These are phyloP conservation scores for Spodoptera litura DNA, from an alignment of 1,140 invertebrate genomes.

Conservation along the genomic window DNA sequence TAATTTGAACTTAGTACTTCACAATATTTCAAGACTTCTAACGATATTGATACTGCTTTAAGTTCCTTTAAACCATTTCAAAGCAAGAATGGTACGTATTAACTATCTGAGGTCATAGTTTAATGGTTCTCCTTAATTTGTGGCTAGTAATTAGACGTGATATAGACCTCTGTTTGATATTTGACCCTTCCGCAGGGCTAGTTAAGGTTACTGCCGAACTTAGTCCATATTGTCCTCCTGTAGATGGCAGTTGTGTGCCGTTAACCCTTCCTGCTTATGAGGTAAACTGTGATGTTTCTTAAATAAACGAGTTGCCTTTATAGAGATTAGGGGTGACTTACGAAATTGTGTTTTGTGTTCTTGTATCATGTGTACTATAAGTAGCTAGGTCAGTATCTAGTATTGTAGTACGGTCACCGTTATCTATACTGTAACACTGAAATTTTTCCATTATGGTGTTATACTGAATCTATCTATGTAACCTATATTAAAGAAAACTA, in stretches of 20 bases:
- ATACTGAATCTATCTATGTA: too few species aligned
- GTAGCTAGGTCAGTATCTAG: too few species aligned
- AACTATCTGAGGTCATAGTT: slow-evolving; percentile 34
- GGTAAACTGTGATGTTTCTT: slow-evolving; percentile 22
- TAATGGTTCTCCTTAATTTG: slow-evolving; percentile 20
- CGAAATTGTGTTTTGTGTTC: neutral
- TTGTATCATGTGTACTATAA: neutral
- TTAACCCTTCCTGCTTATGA: slow-evolving; percentile 22
- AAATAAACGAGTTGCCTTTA: slow-evolving; percentile 20
- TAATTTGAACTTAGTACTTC: too few species aligned
- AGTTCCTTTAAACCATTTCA: slow-evolving; percentile 9
- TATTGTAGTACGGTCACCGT: neutral
- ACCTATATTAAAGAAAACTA: too few species aligned
- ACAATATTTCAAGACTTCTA: too few species aligned
- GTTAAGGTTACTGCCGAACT: slow-evolving; percentile 38
- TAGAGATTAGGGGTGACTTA: neutral
- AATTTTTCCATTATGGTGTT: too few species aligned
- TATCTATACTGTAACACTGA: too few species aligned
- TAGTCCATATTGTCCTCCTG: slow-evolving; percentile 18
- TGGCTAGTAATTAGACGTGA: slow-evolving; percentile 23
- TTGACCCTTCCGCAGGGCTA: slow-evolving; percentile 31
- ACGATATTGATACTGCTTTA: neutral
- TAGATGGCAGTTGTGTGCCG: slow-evolving; percentile 1
- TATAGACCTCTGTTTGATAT: slow-evolving; percentile 35
- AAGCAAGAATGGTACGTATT: slow-evolving; percentile 29